phyloP scores from a whole-genome alignment of 1,140 invertebrate genomes.

The Drosophila miranda region DNA sequence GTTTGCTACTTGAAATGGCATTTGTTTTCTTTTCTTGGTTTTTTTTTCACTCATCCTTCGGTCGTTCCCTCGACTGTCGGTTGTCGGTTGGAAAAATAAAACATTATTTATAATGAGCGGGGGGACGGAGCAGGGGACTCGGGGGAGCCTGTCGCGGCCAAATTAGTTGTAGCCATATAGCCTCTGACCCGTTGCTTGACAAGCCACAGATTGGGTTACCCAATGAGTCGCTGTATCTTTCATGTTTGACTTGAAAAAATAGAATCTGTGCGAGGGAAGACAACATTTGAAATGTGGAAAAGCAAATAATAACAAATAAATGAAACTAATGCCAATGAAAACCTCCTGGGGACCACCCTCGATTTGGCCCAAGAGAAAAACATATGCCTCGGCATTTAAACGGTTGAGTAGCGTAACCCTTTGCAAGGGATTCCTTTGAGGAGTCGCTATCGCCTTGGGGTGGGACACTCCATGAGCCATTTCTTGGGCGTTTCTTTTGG shows the following conservation, averaged over 20 bases:
- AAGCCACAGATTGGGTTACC: constrained; percentile 75
- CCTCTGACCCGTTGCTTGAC: constrained; percentile 69
- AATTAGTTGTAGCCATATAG: constrained; percentile 71
- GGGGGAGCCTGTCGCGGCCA: constrained; percentile 44
- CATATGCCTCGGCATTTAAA: constrained; percentile 64
- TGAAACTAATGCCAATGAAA: constrained; percentile 63
- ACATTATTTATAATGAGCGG: constrained; percentile 14
- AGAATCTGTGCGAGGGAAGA: background rate
- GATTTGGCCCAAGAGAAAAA: constrained; percentile 25
- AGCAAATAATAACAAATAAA: constrained; percentile 73
- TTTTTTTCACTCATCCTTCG: constrained; percentile 33
- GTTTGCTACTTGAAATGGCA: constrained; percentile 78
- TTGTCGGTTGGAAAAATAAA: constrained; percentile 67
- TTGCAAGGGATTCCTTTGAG: constrained; percentile 33
- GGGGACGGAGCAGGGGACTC: background rate
- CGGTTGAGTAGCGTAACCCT: constrained; percentile 74
- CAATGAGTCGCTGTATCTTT: constrained; percentile 55
- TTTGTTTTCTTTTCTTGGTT: constrained; percentile 70
- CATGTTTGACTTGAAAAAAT: constrained; percentile 49
- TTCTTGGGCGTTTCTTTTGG: constrained; percentile 45
- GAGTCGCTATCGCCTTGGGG: constrained; percentile 19
- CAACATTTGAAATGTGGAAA: constrained; percentile 70
- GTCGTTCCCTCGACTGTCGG: constrained; percentile 35
- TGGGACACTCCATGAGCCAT: constrained; percentile 41
- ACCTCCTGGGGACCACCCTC: constrained; percentile 59